Base-by-base conservation (phyloP, 1,140 invertebrate genomes). In the Drosophila parvula region DNA sequence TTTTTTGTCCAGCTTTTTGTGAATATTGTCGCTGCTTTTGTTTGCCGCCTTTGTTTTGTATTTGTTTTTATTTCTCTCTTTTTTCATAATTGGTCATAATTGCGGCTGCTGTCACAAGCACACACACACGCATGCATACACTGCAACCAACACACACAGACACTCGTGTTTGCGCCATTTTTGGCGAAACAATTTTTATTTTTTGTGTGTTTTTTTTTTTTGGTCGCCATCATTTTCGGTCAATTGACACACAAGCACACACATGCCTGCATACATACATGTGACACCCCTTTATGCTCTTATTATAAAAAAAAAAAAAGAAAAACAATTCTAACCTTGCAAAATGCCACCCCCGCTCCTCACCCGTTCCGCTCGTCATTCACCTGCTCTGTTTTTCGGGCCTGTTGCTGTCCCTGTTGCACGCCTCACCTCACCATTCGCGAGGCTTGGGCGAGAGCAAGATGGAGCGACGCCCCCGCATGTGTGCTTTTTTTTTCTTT, bases 201-300 rank as follows among this genome's bases (percentile, higher is more conserved):
- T 65, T 51, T 51, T 51, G 10, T 36, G 3, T 28, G 18, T 32
- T 4, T 32, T 65, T 41, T 32, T 32, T 50, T 69, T 71, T 70
- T 59, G 44, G 84, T 89, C 83, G 83, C 83, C 83, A 88, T 86
- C 83, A 86, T 86, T 86, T 86, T 86, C 68, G 79, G 79, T 88
- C 83, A 86, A 86, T 86, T 86, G 83, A 77, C 79, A 76, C 63
- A 83, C 56, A 58, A n/a, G n/a, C 78, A 76, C 43, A 44, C 45
- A 44, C 45, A 38, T 48, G 36, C 28, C 45, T 36, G 9, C 11
- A 50, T 30, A 59, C 27, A 28, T 9, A 36, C n/a, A n/a, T 68
- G 65, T 59, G 62, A 51, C 62, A 53, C 59, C 74, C 68, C 28
- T 47, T 65, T 53, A 30, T 53, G 50, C 12, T 55, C 18, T 38